These are phyloP conservation scores for Leptobrachium ailaonicum DNA, from an alignment of 2,113 vertebrate species.

Conservation along the genomic window DNA sequence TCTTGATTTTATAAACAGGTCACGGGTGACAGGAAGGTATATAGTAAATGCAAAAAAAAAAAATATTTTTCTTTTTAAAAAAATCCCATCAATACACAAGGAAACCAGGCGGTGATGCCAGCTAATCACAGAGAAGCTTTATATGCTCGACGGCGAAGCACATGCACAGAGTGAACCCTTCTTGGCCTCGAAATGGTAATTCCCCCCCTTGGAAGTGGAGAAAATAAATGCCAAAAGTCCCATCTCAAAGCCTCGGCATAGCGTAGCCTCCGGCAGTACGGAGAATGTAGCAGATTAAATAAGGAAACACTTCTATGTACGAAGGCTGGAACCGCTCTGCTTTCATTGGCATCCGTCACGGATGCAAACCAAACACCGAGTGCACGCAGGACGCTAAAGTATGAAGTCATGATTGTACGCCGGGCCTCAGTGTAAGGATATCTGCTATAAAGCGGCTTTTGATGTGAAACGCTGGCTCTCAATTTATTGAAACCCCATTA, in stretches of 20 bases:
- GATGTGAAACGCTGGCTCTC: constrained; percentile 66
- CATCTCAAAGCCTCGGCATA: constrained; percentile 45
- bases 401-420: constrained; percentile 67
- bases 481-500: constrained; percentile 64
- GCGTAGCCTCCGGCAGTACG: constrained; percentile 51
- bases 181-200: constrained; percentile 45
- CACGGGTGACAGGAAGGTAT: constrained; percentile 15
- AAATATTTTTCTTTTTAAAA: too few species aligned
- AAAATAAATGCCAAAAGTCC: constrained; percentile 30
- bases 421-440: constrained; percentile 65
- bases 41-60: constrained; percentile 21
- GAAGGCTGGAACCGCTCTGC: constrained; percentile 65
- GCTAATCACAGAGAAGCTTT: constrained; percentile 40
- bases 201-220: constrained; percentile 42
- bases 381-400: constrained; percentile 62
- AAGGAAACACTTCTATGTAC: constrained; percentile 63
- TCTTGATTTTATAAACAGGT: neutral
- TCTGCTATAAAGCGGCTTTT: constrained; percentile 66
- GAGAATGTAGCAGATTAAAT: constrained; percentile 58
- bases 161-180: constrained; percentile 40
- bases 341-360: constrained; percentile 67
- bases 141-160: constrained; percentile 25
- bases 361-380: constrained; percentile 66
- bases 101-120: constrained; percentile 21
- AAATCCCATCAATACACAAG: constrained; percentile 8